These are phyloP conservation scores for Takifugu bimaculatus DNA, from an alignment of 2,113 vertebrate species.

Conservation along the genomic window DNA sequence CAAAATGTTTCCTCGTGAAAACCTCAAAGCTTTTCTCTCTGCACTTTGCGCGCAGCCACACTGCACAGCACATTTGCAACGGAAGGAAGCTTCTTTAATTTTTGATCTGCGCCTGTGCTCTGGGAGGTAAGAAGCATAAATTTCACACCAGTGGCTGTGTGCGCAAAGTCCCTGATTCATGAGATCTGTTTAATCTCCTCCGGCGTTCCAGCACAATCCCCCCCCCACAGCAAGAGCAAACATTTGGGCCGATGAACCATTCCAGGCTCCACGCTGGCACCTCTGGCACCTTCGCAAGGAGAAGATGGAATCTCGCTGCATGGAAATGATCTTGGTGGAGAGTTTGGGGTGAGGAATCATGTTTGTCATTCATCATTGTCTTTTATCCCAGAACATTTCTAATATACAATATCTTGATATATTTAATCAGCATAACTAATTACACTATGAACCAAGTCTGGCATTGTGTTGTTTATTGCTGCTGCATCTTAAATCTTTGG, in stretches of 20 bases:
- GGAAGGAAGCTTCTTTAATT: slow-evolving; percentile 15
- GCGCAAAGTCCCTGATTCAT: slow-evolving; percentile 21
- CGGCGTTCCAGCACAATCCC: slow-evolving; percentile 22
- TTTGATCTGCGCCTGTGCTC: slow-evolving; percentile 10
- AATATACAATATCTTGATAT: too few relatives aligned
- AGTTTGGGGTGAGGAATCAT: too few relatives aligned
- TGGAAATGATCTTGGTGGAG: background rate
- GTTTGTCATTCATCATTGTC: too few relatives aligned
- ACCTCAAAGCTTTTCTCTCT: background rate
- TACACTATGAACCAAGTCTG: too few relatives aligned
- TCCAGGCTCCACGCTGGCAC: background rate
- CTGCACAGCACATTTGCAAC: slow-evolving; percentile 5
- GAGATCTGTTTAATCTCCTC: slow-evolving; percentile 35
- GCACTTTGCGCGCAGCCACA: slow-evolving; percentile 11
- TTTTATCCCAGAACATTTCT: too few relatives aligned
- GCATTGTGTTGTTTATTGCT: too few relatives aligned
- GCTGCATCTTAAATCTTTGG: too few relatives aligned
- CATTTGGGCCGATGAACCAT: slow-evolving; percentile 26
- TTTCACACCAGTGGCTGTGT: slow-evolving; percentile 24
- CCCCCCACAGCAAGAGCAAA: slow-evolving; percentile 24
- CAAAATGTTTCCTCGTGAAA: too few relatives aligned
- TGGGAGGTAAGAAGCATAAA: slow-evolving; percentile 2
- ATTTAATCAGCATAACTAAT: too few relatives aligned
- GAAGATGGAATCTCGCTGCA: background rate
- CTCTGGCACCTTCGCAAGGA: background rate